Evolutionary conservation across 92 coral and sea anemone genomes (phyloP), one percentile per base, ranked within the genome.

Genomic region (Diadumene lineata): DNA sequence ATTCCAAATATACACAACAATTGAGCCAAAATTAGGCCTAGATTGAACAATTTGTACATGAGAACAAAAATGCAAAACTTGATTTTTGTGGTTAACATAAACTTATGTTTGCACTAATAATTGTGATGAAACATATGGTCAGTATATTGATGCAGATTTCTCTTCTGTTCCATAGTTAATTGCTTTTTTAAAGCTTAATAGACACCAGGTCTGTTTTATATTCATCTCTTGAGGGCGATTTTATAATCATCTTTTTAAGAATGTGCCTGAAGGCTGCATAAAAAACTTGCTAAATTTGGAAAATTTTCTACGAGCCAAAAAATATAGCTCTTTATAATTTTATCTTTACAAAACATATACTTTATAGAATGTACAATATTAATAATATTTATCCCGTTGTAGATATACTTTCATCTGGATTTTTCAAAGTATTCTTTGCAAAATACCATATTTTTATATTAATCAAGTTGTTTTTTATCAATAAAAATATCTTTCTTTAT

Each of bases 301-400:
- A 70, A 50, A 68, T 23, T 50, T 50, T 50, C 53, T 72, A 56
- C 24, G 79, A 74, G 79, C 79, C 60, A 43, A 62, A n/a, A 74
- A 62, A 62, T 62, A 44, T 63, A 74, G 79, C 79, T 63, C 60
- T 21, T 61, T 44, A 16, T 57, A 31, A 38, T 33, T 48, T 78
- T 68, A 53, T 78, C 51, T 78, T 32, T 78, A 78, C 82, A 78
- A 78, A 78, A 78, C 70, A 77, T 77, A 77, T 78, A 74, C 60
- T 78, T 66, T 78, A 78, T 78, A 78, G 56, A 76, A 48, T 78
- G 65, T 78, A 78, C 82, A 78, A 51, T 78, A 33, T 77, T 70
- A 56, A 56, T 57, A 72, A 78, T 78, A 78, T 78, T 67, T 78
- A 78, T 78, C 82, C 75, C 51, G 82, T 28, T 46, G 50, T 58